phyloP scores from a whole-genome alignment of 2,888 invertebrate species.

The Phengaris alcon region DNA sequence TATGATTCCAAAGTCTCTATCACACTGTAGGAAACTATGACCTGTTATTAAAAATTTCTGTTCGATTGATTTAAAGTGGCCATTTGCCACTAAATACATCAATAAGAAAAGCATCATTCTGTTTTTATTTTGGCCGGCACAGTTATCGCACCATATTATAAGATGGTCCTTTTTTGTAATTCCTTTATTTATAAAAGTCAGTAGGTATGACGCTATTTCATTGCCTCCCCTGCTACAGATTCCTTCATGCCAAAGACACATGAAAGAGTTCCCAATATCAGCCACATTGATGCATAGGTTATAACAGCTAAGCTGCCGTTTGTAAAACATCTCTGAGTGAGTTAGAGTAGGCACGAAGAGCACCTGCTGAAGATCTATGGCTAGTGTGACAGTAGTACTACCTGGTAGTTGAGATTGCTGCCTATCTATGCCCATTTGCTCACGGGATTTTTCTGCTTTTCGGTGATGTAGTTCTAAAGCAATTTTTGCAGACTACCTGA shows the following conservation, averaged over 20 bases:
- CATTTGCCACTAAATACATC: constrained; percentile 16
- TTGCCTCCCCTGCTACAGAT: constrained; percentile 18
- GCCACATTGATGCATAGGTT: constrained; percentile 31
- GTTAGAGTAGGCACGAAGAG: constrained; percentile 30
- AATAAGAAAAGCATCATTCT: constrained; percentile 26
- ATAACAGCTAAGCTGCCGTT: constrained; percentile 30
- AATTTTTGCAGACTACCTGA: constrained; percentile 21
- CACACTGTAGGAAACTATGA: no score
- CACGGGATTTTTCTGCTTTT: constrained; percentile 30
- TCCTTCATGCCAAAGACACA: constrained; percentile 29
- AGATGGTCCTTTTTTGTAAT: background rate
- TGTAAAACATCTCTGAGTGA: constrained; percentile 31
- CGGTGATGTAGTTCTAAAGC: constrained; percentile 31
- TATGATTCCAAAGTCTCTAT: no score
- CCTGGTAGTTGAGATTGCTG: constrained; percentile 29
- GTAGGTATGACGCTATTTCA: constrained; percentile 13
- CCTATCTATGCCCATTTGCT: constrained; percentile 29
- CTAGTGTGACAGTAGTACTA: constrained; percentile 29
- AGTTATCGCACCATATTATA: constrained; percentile 5
- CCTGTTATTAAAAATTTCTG: no score
- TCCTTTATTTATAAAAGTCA: background rate
- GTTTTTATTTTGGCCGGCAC: constrained; percentile 28
- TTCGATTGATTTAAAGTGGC: constrained; percentile 9
- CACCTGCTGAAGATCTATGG: constrained; percentile 30
- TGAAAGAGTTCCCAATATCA: constrained; percentile 29